Evolutionary conservation across 2,113 vertebrate species (phyloP), one percentile per base, ranked within the genome.

Genomic region (Bos javanicus): DNA sequence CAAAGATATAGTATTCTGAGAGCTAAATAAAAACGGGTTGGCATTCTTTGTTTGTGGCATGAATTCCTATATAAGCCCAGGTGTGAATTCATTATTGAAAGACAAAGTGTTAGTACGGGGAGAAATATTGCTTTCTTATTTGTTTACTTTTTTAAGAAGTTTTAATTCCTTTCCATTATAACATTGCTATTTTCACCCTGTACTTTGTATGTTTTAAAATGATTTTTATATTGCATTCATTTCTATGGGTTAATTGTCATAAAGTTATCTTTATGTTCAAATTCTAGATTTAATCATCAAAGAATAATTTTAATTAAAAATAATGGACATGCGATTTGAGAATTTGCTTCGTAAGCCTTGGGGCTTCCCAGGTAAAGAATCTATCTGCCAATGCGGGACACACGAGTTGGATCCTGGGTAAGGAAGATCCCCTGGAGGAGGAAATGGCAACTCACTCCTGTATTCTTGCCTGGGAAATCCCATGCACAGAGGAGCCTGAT

Each of bases 261-360:
- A 85, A 71, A 95, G 85, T 88, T 64, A 59, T 57, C 60, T 94
- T 56, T 13, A 67, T 84, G 30, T 94, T 91, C 62, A 92, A 43
- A 71, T 85, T 95, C 14, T 80, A 88, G 62, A 36, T 74, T 80
- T 56, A 94, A 86, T 85, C 46, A 10, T 71, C 8, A 21, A 92
- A 54, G 11, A 93, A 56, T 84, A 48, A 43, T 93, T 83, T 91
- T 90, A 83, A 92, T 95, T 83, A 59, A 71, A 91, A 87, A 59
- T 87, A 59, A 39, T 78, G 26, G 85, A 43, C 48, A 26, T 46
- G 2, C 5, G 60, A 46, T 54, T 89, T 85, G 80, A 91, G 83
- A 17, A 39, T 33, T 30, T 89, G 33, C 28, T 85, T 94, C n/a
- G 7, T 25, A 64, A 62, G 78, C 52, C 36, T 85, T 52, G 25